phyloP scores from a whole-genome alignment of 2,888 invertebrate species.

The Caenorhabditis virilis region DNA sequence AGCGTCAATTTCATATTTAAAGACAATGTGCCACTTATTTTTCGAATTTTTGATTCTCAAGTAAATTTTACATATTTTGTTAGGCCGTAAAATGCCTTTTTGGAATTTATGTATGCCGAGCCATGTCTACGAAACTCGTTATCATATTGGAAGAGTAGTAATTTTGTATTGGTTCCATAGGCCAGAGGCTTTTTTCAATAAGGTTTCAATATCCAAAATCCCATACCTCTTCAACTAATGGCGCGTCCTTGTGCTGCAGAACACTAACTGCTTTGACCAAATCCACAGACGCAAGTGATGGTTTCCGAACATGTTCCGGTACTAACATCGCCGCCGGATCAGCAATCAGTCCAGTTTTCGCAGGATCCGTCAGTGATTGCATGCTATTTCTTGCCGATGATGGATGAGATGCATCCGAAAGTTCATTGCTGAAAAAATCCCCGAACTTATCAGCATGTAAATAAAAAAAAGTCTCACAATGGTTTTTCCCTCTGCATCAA shows the following conservation, averaged over 20 bases:
- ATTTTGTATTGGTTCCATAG: no score
- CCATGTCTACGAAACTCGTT: no score
- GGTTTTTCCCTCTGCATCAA: constrained; percentile 53
- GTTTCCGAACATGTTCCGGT: constrained; percentile 32
- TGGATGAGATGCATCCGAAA: constrained; percentile 19
- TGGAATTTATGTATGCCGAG: no score
- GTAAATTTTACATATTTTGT: no score
- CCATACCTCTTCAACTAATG: constrained; percentile 29
- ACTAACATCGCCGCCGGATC: constrained; percentile 47
- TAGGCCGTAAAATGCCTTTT: no score
- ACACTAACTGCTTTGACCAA: constrained; percentile 8
- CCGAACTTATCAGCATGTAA: no score
- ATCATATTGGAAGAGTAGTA: no score
- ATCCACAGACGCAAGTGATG: constrained; percentile 18
- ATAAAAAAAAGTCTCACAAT: constrained; percentile 7
- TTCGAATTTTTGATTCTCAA: no score
- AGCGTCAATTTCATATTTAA: no score
- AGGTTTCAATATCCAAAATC: no score
- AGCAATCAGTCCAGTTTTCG: constrained; percentile 27
- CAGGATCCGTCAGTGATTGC: constrained; percentile 9
- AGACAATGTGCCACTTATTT: no score
- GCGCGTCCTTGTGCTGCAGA: constrained; percentile 10
- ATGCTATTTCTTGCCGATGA: constrained; percentile 12
- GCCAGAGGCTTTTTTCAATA: no score
- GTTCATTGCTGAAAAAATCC: constrained; percentile 33